Evolutionary conservation across 2,888 invertebrate genomes (phyloP).

Genomic region (Torymus texanus): DNA sequence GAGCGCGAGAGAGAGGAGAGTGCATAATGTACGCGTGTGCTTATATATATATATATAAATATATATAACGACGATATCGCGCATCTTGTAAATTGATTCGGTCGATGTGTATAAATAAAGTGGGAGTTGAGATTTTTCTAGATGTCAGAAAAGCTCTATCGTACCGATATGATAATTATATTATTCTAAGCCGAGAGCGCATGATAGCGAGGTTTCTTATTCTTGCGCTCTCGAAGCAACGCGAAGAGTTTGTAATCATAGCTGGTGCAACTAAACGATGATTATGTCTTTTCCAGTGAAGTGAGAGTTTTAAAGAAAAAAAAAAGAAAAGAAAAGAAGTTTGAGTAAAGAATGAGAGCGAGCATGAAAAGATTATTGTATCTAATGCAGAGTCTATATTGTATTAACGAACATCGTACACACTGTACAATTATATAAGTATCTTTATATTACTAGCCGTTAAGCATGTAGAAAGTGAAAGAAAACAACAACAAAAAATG

Average conservation of each 20-base stretch:
- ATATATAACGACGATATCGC: slow-evolving; percentile 10
- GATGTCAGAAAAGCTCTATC: slow-evolving; percentile 10
- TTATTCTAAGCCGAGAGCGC: no score
- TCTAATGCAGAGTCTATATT: slow-evolving; percentile 74
- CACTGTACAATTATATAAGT: slow-evolving; percentile 63
- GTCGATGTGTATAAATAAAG: slow-evolving; percentile 21
- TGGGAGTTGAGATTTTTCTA: slow-evolving; percentile 9
- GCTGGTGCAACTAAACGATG: no score
- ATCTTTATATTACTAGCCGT: slow-evolving; percentile 67
- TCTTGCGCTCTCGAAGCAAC: no score
- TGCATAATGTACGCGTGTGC: slow-evolving; percentile 29
- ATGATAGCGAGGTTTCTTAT: no score
- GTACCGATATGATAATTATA: slow-evolving; percentile 30
- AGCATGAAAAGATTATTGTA: slow-evolving; percentile 69
- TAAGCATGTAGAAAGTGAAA: slow-evolving; percentile 46
- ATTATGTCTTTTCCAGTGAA: no score
- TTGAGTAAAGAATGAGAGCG: slow-evolving; percentile 33
- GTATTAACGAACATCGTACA: slow-evolving; percentile 65
- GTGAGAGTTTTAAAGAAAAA: no score
- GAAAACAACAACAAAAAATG: no score
- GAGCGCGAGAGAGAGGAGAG: slow-evolving; percentile 48
- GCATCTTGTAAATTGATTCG: slow-evolving; percentile 45
- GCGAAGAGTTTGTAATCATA: no score
- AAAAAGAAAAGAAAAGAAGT: slow-evolving; percentile 3
- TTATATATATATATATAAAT: slow-evolving; percentile 4